phyloP scores from a whole-genome alignment of 2,113 vertebrate genomes.

The Geococcyx californianus region DNA sequence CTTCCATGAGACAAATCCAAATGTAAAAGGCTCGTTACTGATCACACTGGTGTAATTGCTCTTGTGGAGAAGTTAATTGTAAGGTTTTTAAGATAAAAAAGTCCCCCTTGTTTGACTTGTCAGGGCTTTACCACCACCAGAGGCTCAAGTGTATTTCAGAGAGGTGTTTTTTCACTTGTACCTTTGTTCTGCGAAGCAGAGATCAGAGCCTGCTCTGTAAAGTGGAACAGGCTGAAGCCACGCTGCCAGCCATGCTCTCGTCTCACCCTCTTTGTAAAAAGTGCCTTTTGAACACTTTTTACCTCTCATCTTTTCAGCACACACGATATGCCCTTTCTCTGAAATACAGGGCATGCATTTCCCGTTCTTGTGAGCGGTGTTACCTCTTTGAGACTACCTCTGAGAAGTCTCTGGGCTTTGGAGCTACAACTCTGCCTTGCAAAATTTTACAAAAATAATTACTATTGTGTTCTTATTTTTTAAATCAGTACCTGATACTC shows the following conservation, averaged over 20 bases:
- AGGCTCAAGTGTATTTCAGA: background rate
- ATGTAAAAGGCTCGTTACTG: background rate
- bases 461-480: background rate
- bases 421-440: background rate
- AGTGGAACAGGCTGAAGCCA: background rate
- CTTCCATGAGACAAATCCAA: background rate
- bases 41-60: background rate
- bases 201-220: background rate
- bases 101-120: background rate
- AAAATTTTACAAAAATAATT: background rate
- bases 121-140: background rate
- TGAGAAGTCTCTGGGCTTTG: background rate
- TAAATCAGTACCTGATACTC: background rate
- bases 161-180: background rate
- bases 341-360: background rate
- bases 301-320: background rate
- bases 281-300: background rate
- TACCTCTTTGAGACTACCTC: background rate
- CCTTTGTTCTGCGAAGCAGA: background rate
- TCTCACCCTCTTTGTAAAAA: background rate
- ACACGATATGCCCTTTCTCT: background rate
- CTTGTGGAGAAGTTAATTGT: background rate
- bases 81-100: background rate
- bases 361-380: background rate
- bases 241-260: background rate